Conservation (phyloP, 2,888 invertebrate species). For the Caenorhabditis sp. region DNA sequence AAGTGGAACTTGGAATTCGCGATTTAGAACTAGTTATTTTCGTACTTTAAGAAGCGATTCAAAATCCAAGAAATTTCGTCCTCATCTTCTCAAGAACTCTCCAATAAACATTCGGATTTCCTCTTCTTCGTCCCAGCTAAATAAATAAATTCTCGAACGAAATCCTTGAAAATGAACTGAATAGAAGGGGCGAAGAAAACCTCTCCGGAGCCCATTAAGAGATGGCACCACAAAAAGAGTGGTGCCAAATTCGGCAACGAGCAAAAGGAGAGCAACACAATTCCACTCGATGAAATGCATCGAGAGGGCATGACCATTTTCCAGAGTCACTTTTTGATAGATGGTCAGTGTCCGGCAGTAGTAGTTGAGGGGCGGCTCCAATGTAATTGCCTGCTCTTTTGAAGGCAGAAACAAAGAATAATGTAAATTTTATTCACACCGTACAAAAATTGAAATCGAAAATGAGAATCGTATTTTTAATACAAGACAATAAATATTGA, state of each 20-base stretch:
- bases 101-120: conserved; percentile 26
- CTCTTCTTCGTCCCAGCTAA: not conserved
- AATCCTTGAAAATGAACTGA: not conserved
- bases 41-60: conserved; percentile 10
- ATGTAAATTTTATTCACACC: conserved; percentile 42
- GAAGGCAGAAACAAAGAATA: not conserved
- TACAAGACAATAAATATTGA: not conserved
- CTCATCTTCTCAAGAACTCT: conserved; percentile 5
- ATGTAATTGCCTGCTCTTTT: conserved; percentile 62
- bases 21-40: not conserved
- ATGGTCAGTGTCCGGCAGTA: conserved; percentile 44
- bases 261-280: not conserved
- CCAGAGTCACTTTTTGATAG: conserved; percentile 48
- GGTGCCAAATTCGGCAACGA: conserved; percentile 6
- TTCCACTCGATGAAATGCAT: conserved; percentile 45
- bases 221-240: conserved; percentile 10
- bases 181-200: conserved; percentile 9
- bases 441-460: not conserved
- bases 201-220: conserved; percentile 3
- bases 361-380: conserved; percentile 13
- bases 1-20: too few relatives aligned
- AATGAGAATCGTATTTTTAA: too few relatives aligned
- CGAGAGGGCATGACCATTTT: not conserved
- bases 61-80: not conserved
- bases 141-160: not conserved